Evolutionary conservation across 2,888 invertebrate species (phyloP).

Genomic region (Dasypolia templi): DNA sequence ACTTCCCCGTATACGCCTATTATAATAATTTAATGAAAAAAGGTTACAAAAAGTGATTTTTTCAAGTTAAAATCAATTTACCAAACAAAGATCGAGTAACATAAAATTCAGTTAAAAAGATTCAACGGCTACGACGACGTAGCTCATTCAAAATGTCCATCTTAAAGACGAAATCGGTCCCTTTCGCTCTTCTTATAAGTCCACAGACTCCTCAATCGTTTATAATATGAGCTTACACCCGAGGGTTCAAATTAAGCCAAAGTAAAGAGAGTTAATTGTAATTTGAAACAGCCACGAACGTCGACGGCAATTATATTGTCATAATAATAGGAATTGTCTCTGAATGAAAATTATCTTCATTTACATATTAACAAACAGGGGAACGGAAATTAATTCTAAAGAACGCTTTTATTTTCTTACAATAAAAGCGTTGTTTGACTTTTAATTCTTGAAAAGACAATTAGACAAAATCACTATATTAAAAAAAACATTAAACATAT

Average conservation of each 20-base stretch:
- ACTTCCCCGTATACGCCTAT: no score
- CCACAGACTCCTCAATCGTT: slow-evolving; percentile 27
- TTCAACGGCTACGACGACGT: neutral
- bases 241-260: slow-evolving; percentile 45
- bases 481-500: neutral
- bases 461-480: no score
- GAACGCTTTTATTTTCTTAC: slow-evolving; percentile 5
- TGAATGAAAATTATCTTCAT: slow-evolving; percentile 54
- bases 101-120: neutral
- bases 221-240: slow-evolving; percentile 25
- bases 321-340: slow-evolving; percentile 43
- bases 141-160: neutral
- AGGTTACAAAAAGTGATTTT: no score
- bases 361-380: slow-evolving; percentile 36
- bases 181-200: neutral
- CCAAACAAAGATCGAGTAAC: neutral
- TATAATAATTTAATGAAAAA: neutral
- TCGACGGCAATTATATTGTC: slow-evolving; percentile 48
- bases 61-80: neutral
- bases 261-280: slow-evolving; percentile 46
- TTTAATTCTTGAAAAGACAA: neutral
- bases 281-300: slow-evolving; percentile 38
- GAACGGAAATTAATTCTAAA: slow-evolving; percentile 20
- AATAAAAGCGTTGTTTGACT: neutral
- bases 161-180: neutral